Evolutionary conservation across 2,113 vertebrate genomes (phyloP), one percentile per base, ranked within the genome.

Genomic region (Pedetes capensis): DNA sequence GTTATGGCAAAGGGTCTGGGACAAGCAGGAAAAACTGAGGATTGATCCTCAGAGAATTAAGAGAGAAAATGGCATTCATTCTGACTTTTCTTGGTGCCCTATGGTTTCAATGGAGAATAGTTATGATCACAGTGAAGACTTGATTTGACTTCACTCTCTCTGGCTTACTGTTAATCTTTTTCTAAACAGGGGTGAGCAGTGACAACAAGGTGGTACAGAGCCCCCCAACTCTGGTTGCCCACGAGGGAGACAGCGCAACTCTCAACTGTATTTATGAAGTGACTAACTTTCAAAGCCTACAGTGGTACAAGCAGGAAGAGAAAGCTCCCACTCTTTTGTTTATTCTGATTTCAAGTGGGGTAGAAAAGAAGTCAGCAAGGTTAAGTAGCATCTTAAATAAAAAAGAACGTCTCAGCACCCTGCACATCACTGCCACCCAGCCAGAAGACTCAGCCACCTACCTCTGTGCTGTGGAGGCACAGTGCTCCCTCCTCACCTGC

Each of bases 181-280:
- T 55, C 44, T 49, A 68, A 71, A 88, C 82, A 94, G 95, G 76
- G 82, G 89, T 68, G n/a, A 83, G 53, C 69, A 39, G 71, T 64
- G 39, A 76, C 2, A 29, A 96, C 44, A 61, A 91, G 3, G 91
- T 81, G 75, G 51, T 23, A 9, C 96, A 96, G 75, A 94, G 49
- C 2, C 87, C 69, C 39, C 27, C 25, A 8, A 87, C 59, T 57
- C 69, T 95, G 83, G 39, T 39, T 79, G 51, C 87, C 64, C 84
- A 22, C 0, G 79, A 91, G 16, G 91, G 85, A 87, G 9, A 57
- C 16, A 64, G 0, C 5, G 32, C 53, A 69, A 80, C 25, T 84
- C 47, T 97, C 64, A 80, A 18, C 4, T 92, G 63, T 72, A 72
- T 10, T 47, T 91, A 91, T 2, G 18, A 81, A 76, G 61, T 74